Evolutionary conservation across 2,888 invertebrate genomes (phyloP).

Genomic region (Phyllotreta cruciferae): DNA sequence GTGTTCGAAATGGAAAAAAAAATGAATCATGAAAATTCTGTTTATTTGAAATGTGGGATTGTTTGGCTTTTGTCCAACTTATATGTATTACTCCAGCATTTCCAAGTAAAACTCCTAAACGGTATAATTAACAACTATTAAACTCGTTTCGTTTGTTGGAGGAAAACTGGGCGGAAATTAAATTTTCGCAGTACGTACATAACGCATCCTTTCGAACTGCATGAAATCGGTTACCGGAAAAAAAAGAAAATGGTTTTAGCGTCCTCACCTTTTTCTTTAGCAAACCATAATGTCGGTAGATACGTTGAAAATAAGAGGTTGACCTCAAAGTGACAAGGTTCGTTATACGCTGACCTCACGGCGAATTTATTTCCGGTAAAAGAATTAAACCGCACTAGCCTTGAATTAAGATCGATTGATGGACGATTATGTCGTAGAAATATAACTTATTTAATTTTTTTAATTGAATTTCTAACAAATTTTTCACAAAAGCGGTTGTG

Average conservation of each 20-base stretch:
- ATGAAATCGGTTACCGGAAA: no score
- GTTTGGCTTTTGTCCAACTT: slow-evolving; percentile 16
- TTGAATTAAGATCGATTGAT: slow-evolving; percentile 32
- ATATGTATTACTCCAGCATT: not conserved
- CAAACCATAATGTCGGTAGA: slow-evolving; percentile 28
- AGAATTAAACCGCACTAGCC: slow-evolving; percentile 44
- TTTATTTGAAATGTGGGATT: slow-evolving; percentile 21
- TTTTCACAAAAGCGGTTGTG: no score
- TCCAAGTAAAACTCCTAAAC: not conserved
- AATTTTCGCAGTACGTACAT: no score
- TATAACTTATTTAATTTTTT: no score
- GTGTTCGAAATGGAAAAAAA: slow-evolving; percentile 21
- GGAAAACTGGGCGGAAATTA: no score
- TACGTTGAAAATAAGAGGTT: slow-evolving; percentile 44
- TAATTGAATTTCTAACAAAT: no score
- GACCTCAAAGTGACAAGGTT: slow-evolving; percentile 53
- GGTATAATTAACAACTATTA: no score
- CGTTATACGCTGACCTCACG: slow-evolving; percentile 48
- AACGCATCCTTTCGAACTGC: no score
- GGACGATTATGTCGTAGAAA: not conserved
- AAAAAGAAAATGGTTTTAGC: no score
- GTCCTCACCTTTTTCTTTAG: no score
- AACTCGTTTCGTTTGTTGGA: no score
- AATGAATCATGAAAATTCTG: slow-evolving; percentile 28
- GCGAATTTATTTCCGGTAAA: slow-evolving; percentile 46